Conservation (phyloP, 2,888 invertebrate genomes). For the Cerastoderma edule region DNA sequence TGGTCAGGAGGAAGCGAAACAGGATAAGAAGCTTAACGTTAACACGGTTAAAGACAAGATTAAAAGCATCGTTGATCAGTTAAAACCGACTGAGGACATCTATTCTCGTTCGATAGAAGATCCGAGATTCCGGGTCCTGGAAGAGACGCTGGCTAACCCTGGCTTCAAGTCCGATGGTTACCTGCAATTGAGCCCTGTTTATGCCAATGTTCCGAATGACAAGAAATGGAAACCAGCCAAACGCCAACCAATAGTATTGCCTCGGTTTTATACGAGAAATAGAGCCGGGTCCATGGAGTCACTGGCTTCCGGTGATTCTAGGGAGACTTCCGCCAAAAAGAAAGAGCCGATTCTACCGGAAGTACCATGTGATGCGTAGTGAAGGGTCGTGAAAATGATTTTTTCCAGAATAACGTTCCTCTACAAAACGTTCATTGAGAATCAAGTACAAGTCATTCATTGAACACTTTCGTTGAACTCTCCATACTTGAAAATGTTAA, state of each 20-base stretch:
- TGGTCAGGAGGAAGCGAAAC: slow-evolving; percentile 20
- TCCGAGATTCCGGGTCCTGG: slow-evolving; percentile 66
- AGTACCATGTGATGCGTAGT: slow-evolving; percentile 11
- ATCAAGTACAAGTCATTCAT: too few species aligned
- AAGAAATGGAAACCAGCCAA: slow-evolving; percentile 19
- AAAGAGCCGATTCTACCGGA: slow-evolving; percentile 10
- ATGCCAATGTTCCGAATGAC: slow-evolving; percentile 20
- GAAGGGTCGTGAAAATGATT: too few species aligned
- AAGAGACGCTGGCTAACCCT: slow-evolving; percentile 60
- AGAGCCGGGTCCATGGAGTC: slow-evolving; percentile 2
- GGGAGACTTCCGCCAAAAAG: not conserved
- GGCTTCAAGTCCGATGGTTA: slow-evolving; percentile 68
- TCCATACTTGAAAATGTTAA: too few species aligned
- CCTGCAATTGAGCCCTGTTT: slow-evolving; percentile 73
- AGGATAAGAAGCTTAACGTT: slow-evolving; percentile 20
- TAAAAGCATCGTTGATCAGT: not conserved
- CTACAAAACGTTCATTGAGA: too few species aligned
- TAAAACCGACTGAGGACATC: slow-evolving; percentile 23
- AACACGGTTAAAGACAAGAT: slow-evolving; percentile 7
- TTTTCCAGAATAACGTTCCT: too few species aligned
- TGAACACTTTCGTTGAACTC: too few species aligned
- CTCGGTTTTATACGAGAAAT: slow-evolving; percentile 6
- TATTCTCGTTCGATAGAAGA: slow-evolving; percentile 62
- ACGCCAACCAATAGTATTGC: slow-evolving; percentile 10
- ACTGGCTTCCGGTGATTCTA: not conserved